Conservation (phyloP, 2,888 invertebrate species). For the Zaprionus bogoriensis region DNA sequence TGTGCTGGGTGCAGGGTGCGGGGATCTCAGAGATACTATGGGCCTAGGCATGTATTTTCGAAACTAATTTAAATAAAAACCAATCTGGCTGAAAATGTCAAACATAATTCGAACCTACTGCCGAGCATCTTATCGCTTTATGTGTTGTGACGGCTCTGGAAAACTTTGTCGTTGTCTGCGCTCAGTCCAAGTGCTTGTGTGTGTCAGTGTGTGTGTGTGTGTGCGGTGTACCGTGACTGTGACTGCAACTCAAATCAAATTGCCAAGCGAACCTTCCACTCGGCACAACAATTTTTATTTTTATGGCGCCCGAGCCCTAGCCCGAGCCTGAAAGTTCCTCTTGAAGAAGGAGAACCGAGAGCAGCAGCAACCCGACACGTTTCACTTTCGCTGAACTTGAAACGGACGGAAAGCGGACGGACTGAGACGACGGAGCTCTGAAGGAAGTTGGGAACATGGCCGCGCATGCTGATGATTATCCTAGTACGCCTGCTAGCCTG, state of each 20-base stretch:
- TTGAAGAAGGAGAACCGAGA: constrained; percentile 27
- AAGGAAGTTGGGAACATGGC: constrained; percentile 61
- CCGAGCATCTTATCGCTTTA: constrained; percentile 56
- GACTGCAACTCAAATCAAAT: constrained; percentile 56
- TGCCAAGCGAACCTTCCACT: constrained; percentile 57
- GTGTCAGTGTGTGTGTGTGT: constrained; percentile 12
- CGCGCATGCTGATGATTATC: constrained; percentile 76
- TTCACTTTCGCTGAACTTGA: constrained; percentile 69
- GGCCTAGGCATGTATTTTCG: constrained; percentile 52
- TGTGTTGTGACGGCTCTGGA: constrained; percentile 56
- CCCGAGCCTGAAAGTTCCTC: constrained; percentile 16
- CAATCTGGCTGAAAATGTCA: constrained; percentile 69
- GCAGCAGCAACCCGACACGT: constrained; percentile 45
- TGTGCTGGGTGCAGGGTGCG: background rate
- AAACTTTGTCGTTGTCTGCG: constrained; percentile 42
- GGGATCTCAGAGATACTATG: background rate
- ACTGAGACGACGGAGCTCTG: background rate
- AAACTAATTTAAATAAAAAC: constrained; percentile 78
- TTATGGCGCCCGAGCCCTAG: constrained; percentile 38
- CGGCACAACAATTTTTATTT: constrained; percentile 70
- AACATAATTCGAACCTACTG: constrained; percentile 59
- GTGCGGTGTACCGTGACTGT: constrained; percentile 34
- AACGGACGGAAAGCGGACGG: constrained; percentile 31
- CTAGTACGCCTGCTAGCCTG: constrained; percentile 12
- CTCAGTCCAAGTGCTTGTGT: constrained; percentile 2